Base-by-base conservation (phyloP, 2,797 vertebrate genomes). In the Sparidentex hasta region DNA sequence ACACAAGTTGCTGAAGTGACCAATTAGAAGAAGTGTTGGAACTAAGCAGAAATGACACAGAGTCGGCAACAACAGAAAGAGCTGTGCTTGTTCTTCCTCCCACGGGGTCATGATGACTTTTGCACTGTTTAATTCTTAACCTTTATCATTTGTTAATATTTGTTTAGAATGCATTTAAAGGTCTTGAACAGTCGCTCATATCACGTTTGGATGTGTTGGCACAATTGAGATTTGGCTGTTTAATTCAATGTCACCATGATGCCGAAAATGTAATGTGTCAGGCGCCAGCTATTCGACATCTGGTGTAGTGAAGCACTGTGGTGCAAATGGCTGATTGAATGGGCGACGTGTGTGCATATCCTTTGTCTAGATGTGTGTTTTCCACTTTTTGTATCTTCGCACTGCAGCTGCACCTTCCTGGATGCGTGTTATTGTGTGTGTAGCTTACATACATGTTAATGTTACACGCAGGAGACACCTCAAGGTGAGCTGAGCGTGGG, bases 1-100 rank as follows among this genome's bases (percentile, higher is more conserved):
- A 55, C 46, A 43, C 41, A 67, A 87, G 52, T 84, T 90, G 87
- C 90, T 92, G 81, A 93, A 83, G 67, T 79, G 82, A 81, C 82
- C 76, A 76, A 79, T 83, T 81, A 81, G 56, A 65, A 16, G 44
- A 80, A 72, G 23, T 67, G 80, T 80, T 82, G 61, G 58, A 86
- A 80, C 78, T 69, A 87, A 88, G 80, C 80, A 84, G 68, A 87
- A 89, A 90, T 76, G 74, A 80, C 76, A 78, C 14, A 43, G 57
- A 66, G 46, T 52, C 16, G 69, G 81, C 51, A 74, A 38, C 67
- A 74, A 66, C 58, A 69, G 38, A 57, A 69, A 77, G 67, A 25
- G 74, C 50, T 76, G 61, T 43, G 76, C 56, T 79, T 83, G 79
- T 74, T 71, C 23, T 50, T 77, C 21, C 20, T 82, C 69, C 54